Base-by-base conservation (phyloP, 2,888 invertebrate species). In the Thecophora atra region DNA sequence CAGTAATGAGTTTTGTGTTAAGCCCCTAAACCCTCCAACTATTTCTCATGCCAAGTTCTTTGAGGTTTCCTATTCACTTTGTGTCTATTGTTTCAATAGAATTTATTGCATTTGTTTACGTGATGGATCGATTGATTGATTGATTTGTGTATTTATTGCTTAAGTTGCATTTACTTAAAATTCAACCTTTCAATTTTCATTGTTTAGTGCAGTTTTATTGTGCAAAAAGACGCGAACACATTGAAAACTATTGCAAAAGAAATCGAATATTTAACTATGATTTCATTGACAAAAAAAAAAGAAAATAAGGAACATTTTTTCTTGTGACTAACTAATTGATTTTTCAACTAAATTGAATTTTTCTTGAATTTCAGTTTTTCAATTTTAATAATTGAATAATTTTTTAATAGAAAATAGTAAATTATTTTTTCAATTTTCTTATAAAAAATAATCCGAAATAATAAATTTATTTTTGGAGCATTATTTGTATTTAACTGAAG, bases 121-220 rank as follows among this genome's bases (percentile, higher is more conserved):
- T 54, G 68, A 58, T 69, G 28, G 68, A 69, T 47, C 44, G 68
- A 69, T 69, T 69, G 58, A 58, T 58, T 58, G 58, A 69, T 47
- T 58, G 58, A 69, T 69, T 58, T 58, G 68, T 58, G 68, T n/a
- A n/a, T 42, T 58, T 8, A 37, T 21, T 58, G 58, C 1, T 13
- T 4, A 37, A 42, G 42, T 42, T 37, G 37, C 30, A 56, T 67
- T 67, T 56, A 66, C 52, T 66, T 52, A 52, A 66, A 28, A 19
- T 37, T 47, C 47, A n/a, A 15, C 47, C 7, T 19, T 13, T 47
- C n/a, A 11, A 37, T 60, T 30, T n/a, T 64, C 44, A 11, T 64
- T 44, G 64, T 8, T 67, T 67, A 42, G 54, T 56, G 67, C 67
- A 67, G 42, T 11, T 67, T 42, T 28, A 37, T 24, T 54, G 67